Base-by-base conservation (phyloP, 2,113 vertebrate genomes). In the Tetrax tetrax region DNA sequence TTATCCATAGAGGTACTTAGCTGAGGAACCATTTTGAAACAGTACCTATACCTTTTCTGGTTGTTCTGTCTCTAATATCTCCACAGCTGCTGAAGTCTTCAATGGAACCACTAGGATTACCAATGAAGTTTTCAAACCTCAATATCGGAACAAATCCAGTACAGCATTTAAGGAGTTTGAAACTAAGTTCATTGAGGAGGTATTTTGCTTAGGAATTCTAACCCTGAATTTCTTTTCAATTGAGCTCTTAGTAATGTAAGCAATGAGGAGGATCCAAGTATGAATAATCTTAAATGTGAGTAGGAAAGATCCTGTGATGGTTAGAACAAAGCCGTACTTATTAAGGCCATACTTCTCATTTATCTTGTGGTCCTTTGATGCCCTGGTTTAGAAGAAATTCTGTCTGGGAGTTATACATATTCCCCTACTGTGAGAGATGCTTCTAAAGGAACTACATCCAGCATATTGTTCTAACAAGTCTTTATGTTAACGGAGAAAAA, bases 101-200 rank as follows among this genome's bases (percentile, higher is more conserved):
- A 74, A 1, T 4, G 95, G 90, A 90, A 82, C 50, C 24, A 91
- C 90, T 5, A 91, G 54, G 87, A 96, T 96, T 78, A 78, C 1
- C 25, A 94, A 10, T 65, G 2, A 54, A 65, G 15, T 0, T 14
- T 96, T 94, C 83, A n/a, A 7, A 8, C 2, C 33, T 45, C 48
- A 53, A 43, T 94, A 96, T 72, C 3, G 81, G 38, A 88, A 96
- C 45, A 84, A 82, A 82, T 94, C 95, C 81, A 94, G 93, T 47
- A 25, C 13, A 74, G 69, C 41, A 60, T 96, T 90, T 69, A 72
- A 64, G 87, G 16, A 78, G 3, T 96, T 96, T 38, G 87, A 94
- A 81, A 33, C 17, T 1, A 35, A 22, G 6, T 93, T 96, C 63
- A 93, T 81, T 69, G 5, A 6, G 9, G 77, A 95, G 95, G 95